Base-by-base conservation (phyloP, 64 coral and sea anemone species). In the Acropora yongei region DNA sequence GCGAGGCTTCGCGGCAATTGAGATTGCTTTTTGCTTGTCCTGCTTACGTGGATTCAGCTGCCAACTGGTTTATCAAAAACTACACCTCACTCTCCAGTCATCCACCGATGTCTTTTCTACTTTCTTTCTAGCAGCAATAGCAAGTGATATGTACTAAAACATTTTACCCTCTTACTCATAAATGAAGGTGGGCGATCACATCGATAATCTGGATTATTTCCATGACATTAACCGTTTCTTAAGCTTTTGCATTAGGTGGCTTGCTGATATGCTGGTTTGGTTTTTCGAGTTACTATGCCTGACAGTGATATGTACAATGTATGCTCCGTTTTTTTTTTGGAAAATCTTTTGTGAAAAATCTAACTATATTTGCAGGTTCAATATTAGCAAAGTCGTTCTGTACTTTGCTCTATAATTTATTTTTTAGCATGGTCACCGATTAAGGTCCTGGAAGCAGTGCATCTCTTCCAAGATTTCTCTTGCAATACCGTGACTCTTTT, bases 81-180 rank as follows among this genome's bases (percentile, higher is more conserved):
- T 84, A 44, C 44, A 69, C 41, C 61, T n/a, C 0, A 16, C 81
- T 3, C 63, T 84, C 2, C 63, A 84, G 44, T 20, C 63, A 10
- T 67, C 67, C 43, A 69, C 60, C 44, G 81, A 84, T 48, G 14
- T 68, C 1, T 84, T 84, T 6, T 84, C 81, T 18, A 16, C 20
- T 11, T 69, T 5, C 44, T 84, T 84, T 19, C 45, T 84, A 41
- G 42, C 81, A 11, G 81, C 81, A 84, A 84, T 84, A 14, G 67
- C 63, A 47, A 68, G 43, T 68, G 81, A 84, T 43, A 84, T 84
- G 61, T 84, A 84, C 69, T 84, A 68, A 63, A 46, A 84, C 40
- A 44, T 84, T 84, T 67, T 84, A 43, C 7, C 60, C 81, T 2
- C 41, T 84, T 1, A 84, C 42, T 2, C 60, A 84, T 11, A 84